A percentile compares a stretch with the other conserved stretches of the same genome.
Conservation (phyloP, 2,113 vertebrate species). For the Ceuthmochares aereus region DNA sequence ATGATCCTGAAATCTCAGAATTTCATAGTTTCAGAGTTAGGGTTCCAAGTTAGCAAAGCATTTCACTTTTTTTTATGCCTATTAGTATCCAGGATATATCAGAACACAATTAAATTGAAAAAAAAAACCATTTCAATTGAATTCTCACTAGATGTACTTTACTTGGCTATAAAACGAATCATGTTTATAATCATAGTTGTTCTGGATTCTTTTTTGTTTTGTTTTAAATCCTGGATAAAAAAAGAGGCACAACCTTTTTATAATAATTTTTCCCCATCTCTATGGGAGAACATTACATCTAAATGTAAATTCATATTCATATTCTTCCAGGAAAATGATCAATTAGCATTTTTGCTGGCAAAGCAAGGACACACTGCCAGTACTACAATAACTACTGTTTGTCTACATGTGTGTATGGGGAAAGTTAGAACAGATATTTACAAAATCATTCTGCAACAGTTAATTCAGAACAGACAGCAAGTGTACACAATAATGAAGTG, state of each 20-base stretch:
- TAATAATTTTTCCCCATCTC: neutral
- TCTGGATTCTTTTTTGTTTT: neutral
- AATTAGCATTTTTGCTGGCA: neutral
- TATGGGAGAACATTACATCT: neutral
- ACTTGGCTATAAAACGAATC: neutral
- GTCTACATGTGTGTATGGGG: neutral
- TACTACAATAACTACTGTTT: neutral
- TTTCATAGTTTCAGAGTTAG: neutral
- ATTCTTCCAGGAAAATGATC: neutral
- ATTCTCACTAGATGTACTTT: neutral
- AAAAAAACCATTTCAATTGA: neutral
- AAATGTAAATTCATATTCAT: neutral
- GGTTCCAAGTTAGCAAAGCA: neutral
- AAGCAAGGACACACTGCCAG: neutral
- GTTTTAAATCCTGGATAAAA: neutral
- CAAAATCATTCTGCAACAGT: neutral
- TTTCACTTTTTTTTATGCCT: neutral
- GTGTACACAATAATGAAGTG: neutral
- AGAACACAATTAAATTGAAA: neutral
- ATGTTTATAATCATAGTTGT: neutral
- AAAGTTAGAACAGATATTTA: neutral
- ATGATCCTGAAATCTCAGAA: neutral
- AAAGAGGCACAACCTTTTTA: neutral
- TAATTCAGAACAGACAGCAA: neutral
- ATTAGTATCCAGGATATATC: too few species aligned